Conservation (phyloP, 2,888 invertebrate genomes). For the Xestia c-nigrum region DNA sequence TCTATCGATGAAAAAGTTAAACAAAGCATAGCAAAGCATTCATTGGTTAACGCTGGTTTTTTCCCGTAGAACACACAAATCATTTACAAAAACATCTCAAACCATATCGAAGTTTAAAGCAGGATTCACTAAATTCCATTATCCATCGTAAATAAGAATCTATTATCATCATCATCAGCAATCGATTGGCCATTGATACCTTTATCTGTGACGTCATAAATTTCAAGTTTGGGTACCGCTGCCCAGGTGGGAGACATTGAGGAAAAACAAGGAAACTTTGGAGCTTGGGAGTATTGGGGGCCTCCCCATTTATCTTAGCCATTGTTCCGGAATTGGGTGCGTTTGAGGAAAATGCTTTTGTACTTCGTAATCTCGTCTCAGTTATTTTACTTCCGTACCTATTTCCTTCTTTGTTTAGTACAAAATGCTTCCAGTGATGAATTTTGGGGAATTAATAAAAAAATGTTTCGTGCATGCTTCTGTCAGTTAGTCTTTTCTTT, state of each 20-base stretch:
- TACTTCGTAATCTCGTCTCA: slow-evolving; percentile 73
- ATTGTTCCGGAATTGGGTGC: slow-evolving; percentile 75
- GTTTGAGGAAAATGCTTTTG: slow-evolving; percentile 69
- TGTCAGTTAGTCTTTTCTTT: background rate
- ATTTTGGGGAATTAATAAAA: slow-evolving; percentile 45
- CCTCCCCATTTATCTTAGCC: slow-evolving; percentile 77
- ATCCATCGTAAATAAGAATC: slow-evolving; percentile 51
- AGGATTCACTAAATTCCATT: slow-evolving; percentile 6
- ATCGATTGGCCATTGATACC: slow-evolving; percentile 59
- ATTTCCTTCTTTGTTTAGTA: slow-evolving; percentile 61
- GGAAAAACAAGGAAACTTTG: slow-evolving; percentile 70
- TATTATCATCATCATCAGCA: slow-evolving; percentile 57
- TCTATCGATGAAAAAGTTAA: no score
- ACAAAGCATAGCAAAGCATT: no score
- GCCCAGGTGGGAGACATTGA: slow-evolving; percentile 73
- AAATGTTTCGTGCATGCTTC: slow-evolving; percentile 17
- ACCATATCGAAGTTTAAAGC: background rate
- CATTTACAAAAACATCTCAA: slow-evolving; percentile 1
- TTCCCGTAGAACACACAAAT: background rate
- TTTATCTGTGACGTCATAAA: slow-evolving; percentile 69
- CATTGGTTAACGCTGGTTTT: background rate
- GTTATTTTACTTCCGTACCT: slow-evolving; percentile 67
- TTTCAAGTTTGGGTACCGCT: slow-evolving; percentile 59
- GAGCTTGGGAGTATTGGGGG: slow-evolving; percentile 53
- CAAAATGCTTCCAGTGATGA: slow-evolving; percentile 55